These are phyloP conservation scores for Tragelaphus buxtoni DNA, from an alignment of 2,113 vertebrate genomes.

Conservation along the genomic window DNA sequence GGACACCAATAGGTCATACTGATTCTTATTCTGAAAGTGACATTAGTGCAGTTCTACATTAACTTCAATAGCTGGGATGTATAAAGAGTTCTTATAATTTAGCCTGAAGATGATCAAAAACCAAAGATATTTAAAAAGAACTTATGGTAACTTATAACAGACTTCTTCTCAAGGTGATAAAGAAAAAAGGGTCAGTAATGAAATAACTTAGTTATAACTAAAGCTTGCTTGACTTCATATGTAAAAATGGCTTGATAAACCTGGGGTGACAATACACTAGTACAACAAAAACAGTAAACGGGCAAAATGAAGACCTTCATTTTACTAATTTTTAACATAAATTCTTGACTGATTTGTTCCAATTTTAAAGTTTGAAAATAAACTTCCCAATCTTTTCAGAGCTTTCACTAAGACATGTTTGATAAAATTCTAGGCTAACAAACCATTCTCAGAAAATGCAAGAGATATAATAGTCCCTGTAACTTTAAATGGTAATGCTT, in stretches of 20 bases:
- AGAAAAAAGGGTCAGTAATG: background rate
- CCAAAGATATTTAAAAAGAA: background rate
- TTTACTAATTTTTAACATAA: background rate
- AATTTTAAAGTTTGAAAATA: slow-evolving; percentile 36
- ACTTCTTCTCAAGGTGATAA: background rate
- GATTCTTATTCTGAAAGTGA: slow-evolving; percentile 11
- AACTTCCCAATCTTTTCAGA: background rate
- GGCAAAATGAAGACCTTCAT: background rate
- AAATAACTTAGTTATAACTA: background rate
- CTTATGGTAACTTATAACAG: background rate
- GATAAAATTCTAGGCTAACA: background rate
- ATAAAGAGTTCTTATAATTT: background rate
- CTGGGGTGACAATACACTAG: background rate
- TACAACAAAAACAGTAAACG: background rate
- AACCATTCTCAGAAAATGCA: background rate
- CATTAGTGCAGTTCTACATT: background rate
- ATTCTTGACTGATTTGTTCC: background rate
- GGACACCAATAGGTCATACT: background rate
- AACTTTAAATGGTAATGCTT: background rate
- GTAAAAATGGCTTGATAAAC: slow-evolving; percentile 22
- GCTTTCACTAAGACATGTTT: background rate
- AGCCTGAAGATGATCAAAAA: background rate
- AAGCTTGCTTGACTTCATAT: background rate
- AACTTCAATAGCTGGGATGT: background rate
- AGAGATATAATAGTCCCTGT: background rate